Percentiles rank a stretch among this genome's conserved stretches.
Evolutionary conservation across 1,140 invertebrate species (phyloP).

Genomic region (Drosophila repletoides): DNA sequence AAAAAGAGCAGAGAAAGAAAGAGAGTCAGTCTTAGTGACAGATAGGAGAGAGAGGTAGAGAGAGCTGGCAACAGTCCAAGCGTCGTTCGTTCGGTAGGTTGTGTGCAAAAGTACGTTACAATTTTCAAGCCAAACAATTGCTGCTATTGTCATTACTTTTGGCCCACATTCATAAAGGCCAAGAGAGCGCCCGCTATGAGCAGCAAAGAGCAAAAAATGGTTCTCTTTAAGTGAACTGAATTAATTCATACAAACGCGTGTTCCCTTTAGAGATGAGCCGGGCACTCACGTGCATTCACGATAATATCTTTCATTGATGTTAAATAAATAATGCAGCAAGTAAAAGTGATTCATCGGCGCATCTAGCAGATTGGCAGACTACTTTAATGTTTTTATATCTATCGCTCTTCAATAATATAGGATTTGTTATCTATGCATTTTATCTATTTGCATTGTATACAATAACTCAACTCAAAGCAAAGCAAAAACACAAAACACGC

Average conservation of each 20-base stretch:
- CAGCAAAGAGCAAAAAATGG: slow-evolving; percentile 22
- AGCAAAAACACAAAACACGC: slow-evolving; percentile 18
- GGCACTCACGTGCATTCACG: background rate
- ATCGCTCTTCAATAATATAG: too few species aligned
- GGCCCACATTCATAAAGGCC: slow-evolving; percentile 67
- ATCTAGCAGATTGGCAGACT: too few species aligned
- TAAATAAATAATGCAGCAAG: too few species aligned
- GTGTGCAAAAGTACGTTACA: slow-evolving; percentile 48
- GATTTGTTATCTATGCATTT: too few species aligned
- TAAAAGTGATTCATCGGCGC: background rate
- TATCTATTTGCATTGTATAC: too few species aligned
- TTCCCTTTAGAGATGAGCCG: slow-evolving; percentile 32
- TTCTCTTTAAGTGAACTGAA: slow-evolving; percentile 21
- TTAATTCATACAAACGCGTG: background rate
- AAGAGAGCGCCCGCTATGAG: slow-evolving; percentile 22
- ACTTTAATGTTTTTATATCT: too few species aligned
- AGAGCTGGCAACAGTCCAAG: slow-evolving; percentile 46
- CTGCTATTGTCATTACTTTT: slow-evolving; percentile 77
- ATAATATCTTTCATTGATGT: too few species aligned
- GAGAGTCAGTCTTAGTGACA: background rate
- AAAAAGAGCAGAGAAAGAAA: background rate
- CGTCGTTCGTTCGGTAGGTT: too few species aligned
- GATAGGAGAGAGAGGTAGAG: slow-evolving; percentile 2
- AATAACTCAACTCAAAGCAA: slow-evolving; percentile 1
- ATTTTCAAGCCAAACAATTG: slow-evolving; percentile 58